Base-by-base conservation (phyloP, 2,888 invertebrate genomes). In the Noctua janthe region DNA sequence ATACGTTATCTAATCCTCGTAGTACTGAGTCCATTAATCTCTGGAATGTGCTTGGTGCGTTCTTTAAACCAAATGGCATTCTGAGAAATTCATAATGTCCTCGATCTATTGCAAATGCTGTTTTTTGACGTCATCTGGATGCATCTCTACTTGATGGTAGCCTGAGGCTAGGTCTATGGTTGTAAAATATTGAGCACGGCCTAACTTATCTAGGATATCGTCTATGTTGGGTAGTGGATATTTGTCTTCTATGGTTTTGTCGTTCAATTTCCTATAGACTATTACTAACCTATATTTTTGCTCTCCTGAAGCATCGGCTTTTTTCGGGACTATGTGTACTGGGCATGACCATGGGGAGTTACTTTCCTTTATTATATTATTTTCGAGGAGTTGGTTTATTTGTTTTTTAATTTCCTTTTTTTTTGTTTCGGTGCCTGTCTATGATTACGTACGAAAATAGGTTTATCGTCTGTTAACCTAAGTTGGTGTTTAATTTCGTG, bases 401-500 rank as follows among this genome's bases (percentile, higher is more conserved):
- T 54, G 51, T 54, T 54, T 54, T 54, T 54, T 54, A 54, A 54
- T 54, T 20, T 54, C 20, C 51, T 54, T 59, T 17, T 74, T 79
- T 78, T 86, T 29, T 29, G 83, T 77, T 79, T 71, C 0, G 81
- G 81, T 10, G 82, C 81, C 4, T 85, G 81, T 81, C 85, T 81
- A 67, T 78, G 81, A 11, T 62, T 83, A 10, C 74, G 64, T 0
- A 91, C 88, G 49, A 71, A 90, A 7, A 91, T 88, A 0, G 91
- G 87, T 70, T 78, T 84, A 13, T 82, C 49, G 13, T 86, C 88
- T 6, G 87, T 82, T n/a, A 89, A 10, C 75, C 87, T 88, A n/a
- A 95, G 91, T 80, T 91, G 76, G n/a, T 94, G 94, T 86, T 91
- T 91, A 1, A 93, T 85, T 23, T 88, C 71, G 64, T 92, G 88